These are phyloP conservation scores for Podotricha telesiphe DNA, from an alignment of 2,888 invertebrate species.

Conservation along the genomic window DNA sequence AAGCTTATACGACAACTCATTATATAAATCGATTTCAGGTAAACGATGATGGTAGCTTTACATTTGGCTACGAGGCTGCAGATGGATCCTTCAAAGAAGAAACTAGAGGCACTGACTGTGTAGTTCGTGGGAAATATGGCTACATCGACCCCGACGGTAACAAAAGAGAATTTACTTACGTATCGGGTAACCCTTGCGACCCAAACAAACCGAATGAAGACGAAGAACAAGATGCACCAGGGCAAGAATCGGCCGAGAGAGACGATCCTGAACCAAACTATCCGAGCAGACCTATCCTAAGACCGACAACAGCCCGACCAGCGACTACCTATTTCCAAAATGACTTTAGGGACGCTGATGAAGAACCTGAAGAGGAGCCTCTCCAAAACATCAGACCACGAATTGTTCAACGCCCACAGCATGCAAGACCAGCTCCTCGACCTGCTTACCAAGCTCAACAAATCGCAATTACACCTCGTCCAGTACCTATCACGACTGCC, in stretches of 20 bases:
- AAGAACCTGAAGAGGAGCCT: conserved; percentile 82
- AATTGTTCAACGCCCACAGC: conserved; percentile 75
- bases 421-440: conserved; percentile 50
- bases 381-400: conserved; percentile 74
- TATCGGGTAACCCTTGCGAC: conserved; percentile 93
- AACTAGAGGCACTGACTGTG: conserved; percentile 92
- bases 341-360: conserved; percentile 86
- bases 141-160: conserved; percentile 94
- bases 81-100: conserved; percentile 95
- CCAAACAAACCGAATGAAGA: conserved; percentile 90
- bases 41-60: conserved; percentile 93
- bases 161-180: conserved; percentile 93
- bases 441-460: conserved; percentile 77
- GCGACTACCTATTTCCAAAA: conserved; percentile 89
- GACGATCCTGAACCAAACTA: conserved; percentile 86
- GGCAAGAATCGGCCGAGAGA: conserved; percentile 83
- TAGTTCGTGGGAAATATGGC: conserved; percentile 93
- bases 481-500: conserved; percentile 75
- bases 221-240: conserved; percentile 82
- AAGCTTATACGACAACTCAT: background rate
- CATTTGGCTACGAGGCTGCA: conserved; percentile 92
- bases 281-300: conserved; percentile 74
- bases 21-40: conserved; percentile 68
- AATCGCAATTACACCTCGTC: conserved; percentile 85
- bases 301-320: conserved; percentile 79